phyloP scores from a whole-genome alignment of 1,140 invertebrate genomes.

The Pseudomyrmex cubaensis region DNA sequence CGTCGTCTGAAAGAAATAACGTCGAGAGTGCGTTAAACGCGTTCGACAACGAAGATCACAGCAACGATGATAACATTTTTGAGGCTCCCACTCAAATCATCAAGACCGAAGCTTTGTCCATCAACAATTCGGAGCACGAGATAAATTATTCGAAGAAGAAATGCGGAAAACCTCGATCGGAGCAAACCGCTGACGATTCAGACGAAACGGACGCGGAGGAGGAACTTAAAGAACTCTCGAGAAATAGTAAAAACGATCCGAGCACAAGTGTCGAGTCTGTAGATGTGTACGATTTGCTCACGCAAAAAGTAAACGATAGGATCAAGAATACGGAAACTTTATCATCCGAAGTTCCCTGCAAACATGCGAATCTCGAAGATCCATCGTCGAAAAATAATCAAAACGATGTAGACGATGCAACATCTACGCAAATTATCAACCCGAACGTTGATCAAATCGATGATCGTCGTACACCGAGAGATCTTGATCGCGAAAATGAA shows the following conservation, averaged over 20 bases:
- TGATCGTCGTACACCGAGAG: background rate
- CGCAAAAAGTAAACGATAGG: constrained; percentile 54
- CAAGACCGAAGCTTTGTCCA: background rate
- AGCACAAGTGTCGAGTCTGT: constrained; percentile 62
- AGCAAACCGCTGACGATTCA: constrained; percentile 43
- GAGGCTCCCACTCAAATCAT: constrained; percentile 7
- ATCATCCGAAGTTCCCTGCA: background rate
- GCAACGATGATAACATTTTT: background rate
- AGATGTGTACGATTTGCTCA: constrained; percentile 66
- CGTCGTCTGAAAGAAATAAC: background rate
- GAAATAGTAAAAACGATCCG: constrained; percentile 31
- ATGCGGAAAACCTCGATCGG: background rate
- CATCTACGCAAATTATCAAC: constrained; percentile 55
- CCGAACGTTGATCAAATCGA: background rate
- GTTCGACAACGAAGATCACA: background rate
- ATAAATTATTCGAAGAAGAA: constrained; percentile 1
- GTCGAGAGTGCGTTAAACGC: constrained; percentile 18
- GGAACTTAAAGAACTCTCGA: constrained; percentile 44
- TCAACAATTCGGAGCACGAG: background rate
- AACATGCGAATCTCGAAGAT: background rate
- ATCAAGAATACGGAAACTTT: background rate
- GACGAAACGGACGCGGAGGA: constrained; percentile 61
- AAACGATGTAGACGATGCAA: background rate
- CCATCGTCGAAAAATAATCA: background rate
- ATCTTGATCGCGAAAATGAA: constrained; percentile 24